Conservation (phyloP, 2,888 invertebrate genomes). For the Aquatica leii region DNA sequence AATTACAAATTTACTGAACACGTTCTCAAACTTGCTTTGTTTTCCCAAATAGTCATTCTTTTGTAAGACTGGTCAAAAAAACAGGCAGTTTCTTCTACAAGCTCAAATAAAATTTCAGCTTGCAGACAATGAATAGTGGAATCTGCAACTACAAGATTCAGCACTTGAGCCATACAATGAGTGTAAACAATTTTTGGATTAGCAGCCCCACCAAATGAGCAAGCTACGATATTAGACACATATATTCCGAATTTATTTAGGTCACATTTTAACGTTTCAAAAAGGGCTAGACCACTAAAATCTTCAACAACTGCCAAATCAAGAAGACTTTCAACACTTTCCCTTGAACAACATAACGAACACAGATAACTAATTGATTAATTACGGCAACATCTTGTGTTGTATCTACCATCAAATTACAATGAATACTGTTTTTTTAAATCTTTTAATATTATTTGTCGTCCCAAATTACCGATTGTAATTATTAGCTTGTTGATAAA, state of each 20-base stretch:
- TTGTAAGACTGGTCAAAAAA: background rate
- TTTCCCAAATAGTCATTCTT: background rate
- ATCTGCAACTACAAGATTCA: background rate
- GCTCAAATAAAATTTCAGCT: background rate
- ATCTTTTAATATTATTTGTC: background rate
- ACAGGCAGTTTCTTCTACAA: background rate
- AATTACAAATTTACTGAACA: too few species aligned
- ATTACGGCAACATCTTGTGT: background rate
- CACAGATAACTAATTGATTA: background rate
- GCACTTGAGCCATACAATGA: background rate
- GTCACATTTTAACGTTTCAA: background rate
- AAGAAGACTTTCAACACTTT: background rate
- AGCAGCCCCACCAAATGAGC: background rate
- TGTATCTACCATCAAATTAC: background rate
- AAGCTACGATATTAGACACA: background rate
- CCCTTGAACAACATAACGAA: background rate
- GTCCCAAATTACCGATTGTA: background rate
- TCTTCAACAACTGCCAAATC: background rate
- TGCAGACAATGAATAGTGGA: background rate
- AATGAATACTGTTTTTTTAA: background rate
- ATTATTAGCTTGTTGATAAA: slow-evolving; percentile 3
- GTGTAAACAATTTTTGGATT: background rate
- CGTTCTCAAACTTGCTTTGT: too few species aligned
- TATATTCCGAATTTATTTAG: background rate
- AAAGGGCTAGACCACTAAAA: background rate